Evolutionary conservation across 2,797 vertebrate species (phyloP).

Genomic region (Linurgus olivaceus): DNA sequence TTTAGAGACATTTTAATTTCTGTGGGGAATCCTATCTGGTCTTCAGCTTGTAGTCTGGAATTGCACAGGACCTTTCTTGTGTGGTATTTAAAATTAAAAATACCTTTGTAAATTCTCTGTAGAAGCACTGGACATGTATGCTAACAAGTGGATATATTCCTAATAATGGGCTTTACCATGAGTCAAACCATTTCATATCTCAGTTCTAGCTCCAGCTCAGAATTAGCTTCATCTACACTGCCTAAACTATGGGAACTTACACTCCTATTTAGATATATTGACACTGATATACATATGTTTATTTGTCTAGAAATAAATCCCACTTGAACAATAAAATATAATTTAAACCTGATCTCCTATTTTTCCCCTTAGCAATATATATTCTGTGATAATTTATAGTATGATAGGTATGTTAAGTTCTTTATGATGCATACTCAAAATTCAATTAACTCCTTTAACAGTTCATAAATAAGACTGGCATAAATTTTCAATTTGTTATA

Average conservation of each 20-base stretch:
- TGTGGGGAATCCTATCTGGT: not conserved
- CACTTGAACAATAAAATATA: not conserved
- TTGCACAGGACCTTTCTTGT: not conserved
- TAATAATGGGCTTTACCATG: not conserved
- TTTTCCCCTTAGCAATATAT: not conserved
- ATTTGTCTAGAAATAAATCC: not conserved
- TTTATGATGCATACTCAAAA: not conserved
- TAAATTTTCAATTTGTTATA: not conserved
- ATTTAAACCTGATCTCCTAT: not conserved
- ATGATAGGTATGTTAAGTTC: not conserved
- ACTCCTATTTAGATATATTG: not conserved
- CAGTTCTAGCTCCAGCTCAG: not conserved
- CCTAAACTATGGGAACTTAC: not conserved
- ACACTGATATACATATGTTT: not conserved
- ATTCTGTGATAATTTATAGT: not conserved
- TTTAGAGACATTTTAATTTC: not conserved
- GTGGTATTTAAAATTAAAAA: not conserved
- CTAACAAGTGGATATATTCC: not conserved
- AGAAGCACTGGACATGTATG: too few species aligned
- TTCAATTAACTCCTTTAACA: not conserved
- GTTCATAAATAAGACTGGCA: not conserved
- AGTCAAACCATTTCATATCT: not conserved
- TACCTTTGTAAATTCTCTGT: not conserved
- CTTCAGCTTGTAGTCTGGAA: not conserved
- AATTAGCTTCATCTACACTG: not conserved